phyloP scores from a whole-genome alignment of 1,140 invertebrate genomes.

The Hestina assimilis region DNA sequence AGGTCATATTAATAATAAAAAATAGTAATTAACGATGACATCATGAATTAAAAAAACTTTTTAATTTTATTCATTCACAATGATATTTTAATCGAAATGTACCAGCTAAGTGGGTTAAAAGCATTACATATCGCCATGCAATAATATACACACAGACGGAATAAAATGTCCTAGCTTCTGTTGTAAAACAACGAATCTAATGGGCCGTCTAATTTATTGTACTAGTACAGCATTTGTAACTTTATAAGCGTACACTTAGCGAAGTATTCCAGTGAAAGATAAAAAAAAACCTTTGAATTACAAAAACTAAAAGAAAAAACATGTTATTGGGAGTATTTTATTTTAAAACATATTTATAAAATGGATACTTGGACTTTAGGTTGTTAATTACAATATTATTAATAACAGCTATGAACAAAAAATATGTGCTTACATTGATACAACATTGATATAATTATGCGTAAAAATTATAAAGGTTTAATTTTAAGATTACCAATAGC shows the following conservation, averaged over 20 bases:
- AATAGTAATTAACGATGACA: no score
- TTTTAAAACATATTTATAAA: neutral
- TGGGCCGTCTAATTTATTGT: slow-evolving; percentile 24
- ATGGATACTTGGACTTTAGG: no score
- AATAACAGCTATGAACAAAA: no score
- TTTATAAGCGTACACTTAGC: slow-evolving; percentile 6
- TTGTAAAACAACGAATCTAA: slow-evolving; percentile 22
- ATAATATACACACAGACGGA: neutral
- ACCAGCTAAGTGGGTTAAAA: neutral
- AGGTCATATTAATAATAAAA: no score
- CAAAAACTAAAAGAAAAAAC: neutral
- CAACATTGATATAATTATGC: no score
- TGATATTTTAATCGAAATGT: neutral
- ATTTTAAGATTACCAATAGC: no score
- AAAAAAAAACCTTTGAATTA: no score
- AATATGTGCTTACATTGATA: no score
- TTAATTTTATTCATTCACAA: neutral
- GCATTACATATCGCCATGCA: neutral
- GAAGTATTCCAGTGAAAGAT: neutral
- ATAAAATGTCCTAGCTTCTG: neutral
- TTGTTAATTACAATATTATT: no score
- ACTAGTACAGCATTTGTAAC: neutral
- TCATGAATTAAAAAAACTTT: no score
- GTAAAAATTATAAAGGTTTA: no score
- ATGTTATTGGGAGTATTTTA: neutral